A percentile compares a stretch with the other conserved stretches of the same genome.
Conservation (phyloP, 2,888 invertebrate species). For the Drosophila pseudotakahashii region DNA sequence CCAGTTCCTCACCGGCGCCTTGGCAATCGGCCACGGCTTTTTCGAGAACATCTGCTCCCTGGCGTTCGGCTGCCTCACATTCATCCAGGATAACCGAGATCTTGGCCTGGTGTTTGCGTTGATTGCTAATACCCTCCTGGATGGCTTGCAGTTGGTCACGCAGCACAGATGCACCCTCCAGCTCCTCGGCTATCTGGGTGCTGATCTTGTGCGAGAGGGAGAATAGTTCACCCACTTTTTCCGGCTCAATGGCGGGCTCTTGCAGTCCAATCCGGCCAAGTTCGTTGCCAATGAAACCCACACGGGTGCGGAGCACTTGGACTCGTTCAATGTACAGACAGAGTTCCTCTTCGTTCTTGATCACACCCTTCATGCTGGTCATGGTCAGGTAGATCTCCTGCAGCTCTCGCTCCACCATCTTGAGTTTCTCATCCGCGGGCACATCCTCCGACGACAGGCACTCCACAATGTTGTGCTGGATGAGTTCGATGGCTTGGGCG, state of each 20-base stretch:
- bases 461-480: conserved; percentile 89
- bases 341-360: conserved; percentile 93
- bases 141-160: conserved; percentile 90
- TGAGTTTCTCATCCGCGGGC: conserved; percentile 90
- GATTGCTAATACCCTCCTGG: conserved; percentile 88
- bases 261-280: conserved; percentile 90
- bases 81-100: conserved; percentile 88
- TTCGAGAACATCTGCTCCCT: conserved; percentile 91
- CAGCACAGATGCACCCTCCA: conserved; percentile 90
- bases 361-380: conserved; percentile 90
- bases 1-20: conserved; percentile 88
- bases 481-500: conserved; percentile 87
- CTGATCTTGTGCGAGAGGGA: conserved; percentile 90
- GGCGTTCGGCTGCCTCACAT: conserved; percentile 89
- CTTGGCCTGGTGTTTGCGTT: conserved; percentile 89
- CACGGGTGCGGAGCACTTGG: conserved; percentile 90
- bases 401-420: conserved; percentile 90
- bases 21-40: conserved; percentile 91
- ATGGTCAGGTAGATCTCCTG: conserved; percentile 89
- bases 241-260: conserved; percentile 89
- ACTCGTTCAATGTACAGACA: conserved; percentile 92
- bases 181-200: conserved; percentile 90
- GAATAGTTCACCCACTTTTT: conserved; percentile 90
- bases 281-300: conserved; percentile 92
- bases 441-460: conserved; percentile 90